Percentiles rank a stretch among this genome's conserved stretches.
Evolutionary conservation across 1,140 invertebrate genomes (phyloP).

Genomic region (Trichogramma pretiosum): DNA sequence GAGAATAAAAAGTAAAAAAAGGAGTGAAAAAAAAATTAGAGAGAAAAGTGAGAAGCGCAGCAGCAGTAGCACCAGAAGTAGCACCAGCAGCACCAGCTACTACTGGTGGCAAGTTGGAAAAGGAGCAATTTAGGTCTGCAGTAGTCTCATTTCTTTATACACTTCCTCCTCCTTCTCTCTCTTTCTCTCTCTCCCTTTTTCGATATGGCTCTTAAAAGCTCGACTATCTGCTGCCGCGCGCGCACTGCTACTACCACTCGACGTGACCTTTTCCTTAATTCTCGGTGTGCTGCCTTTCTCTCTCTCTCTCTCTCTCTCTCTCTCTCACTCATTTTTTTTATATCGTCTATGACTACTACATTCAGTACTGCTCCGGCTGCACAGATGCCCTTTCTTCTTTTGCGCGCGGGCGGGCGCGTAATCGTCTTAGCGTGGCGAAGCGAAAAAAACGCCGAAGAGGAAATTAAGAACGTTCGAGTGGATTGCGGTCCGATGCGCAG

Average conservation of each 20-base stretch:
- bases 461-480: constrained; percentile 19
- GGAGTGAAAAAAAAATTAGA: background rate
- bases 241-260: constrained; percentile 8
- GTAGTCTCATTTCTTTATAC: background rate
- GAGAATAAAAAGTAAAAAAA: no score
- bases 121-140: no score
- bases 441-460: background rate
- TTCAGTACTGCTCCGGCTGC: no score
- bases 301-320: constrained; percentile 6
- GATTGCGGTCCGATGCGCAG: constrained; percentile 9
- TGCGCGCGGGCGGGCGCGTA: no score
- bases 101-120: no score
- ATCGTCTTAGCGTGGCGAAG: constrained; percentile 26
- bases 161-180: no score
- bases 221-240: background rate
- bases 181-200: background rate
- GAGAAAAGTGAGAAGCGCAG: background rate
- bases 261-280: constrained; percentile 2
- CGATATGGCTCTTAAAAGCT: constrained; percentile 9
- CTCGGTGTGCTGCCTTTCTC: background rate
- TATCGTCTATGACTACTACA: no score
- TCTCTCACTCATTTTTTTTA: no score
- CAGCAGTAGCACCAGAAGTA: background rate
- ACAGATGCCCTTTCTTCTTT: constrained; percentile 23
- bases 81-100: no score